Evolutionary conservation across 2,888 invertebrate species (phyloP), one percentile per base, ranked within the genome.

Genomic region (Lasioglossum calceatum): DNA sequence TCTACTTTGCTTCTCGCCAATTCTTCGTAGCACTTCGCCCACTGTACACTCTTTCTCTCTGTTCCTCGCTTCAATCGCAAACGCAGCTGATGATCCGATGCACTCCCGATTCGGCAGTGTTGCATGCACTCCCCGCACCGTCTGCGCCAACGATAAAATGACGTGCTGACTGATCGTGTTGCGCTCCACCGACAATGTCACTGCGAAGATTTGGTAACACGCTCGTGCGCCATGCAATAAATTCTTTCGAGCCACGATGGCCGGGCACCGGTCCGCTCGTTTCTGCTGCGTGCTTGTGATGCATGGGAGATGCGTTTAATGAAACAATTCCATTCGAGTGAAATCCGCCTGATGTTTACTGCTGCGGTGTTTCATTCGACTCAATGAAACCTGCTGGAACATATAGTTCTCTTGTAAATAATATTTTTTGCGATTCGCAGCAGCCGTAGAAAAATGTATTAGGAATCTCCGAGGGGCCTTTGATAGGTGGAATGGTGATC

Each of bases 11-110:
- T 44, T 4, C 14, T 16, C 16, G 47, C 47, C 16, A 47, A 50
- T 19, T 19, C 23, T 54, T n/a, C 54, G 10, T 10, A n/a, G 3
- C 54, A 23, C 54, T 10, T 54, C 19, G 10, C 23, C 23, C 23
- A 23, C 8, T 23, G 54, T 23, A 16, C 23, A 8, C 23, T 10
- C 23, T 54, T 1, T 4, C 54, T 23, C 8, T 54, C 23, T 8
- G 23, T 54, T 54, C 84, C 88, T 85, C 88, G 73, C 85, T 89
- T 91, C 92, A 92, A 93, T 93, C 93, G 92, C 92, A 92, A 83
- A 87, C 73, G 87, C 89, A 87, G 84, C 89, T 89, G 89, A 89
- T 87, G 91, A 93, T 91, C 91, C 92, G 91, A 92, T 90, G 88
- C 89, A 87, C 80, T 86, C 88, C 76, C 88, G 90, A 92, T 92